Evolutionary conservation across 2,888 invertebrate species (phyloP).

Genomic region (Creontiades dilutus): DNA sequence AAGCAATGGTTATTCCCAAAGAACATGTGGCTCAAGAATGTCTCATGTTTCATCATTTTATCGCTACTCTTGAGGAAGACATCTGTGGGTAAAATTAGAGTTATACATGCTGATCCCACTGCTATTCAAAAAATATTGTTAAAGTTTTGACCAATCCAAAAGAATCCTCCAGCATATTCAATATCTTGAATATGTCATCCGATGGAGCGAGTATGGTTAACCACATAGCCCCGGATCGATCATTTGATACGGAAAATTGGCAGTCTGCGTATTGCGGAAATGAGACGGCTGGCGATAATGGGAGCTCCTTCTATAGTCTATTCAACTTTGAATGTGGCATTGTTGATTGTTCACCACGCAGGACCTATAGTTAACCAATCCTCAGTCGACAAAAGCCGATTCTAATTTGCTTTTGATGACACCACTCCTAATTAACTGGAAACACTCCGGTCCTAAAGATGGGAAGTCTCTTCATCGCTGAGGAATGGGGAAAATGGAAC

Average conservation of each 20-base stretch:
- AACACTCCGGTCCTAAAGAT: background rate
- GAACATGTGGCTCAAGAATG: no score
- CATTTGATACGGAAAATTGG: background rate
- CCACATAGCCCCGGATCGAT: background rate
- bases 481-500: slow-evolving; percentile 23
- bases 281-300: background rate
- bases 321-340: slow-evolving; percentile 17
- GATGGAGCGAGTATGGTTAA: no score
- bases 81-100: no score
- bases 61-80: no score
- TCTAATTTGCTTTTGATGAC: slow-evolving; percentile 39
- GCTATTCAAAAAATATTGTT: no score
- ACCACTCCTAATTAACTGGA: slow-evolving; percentile 23
- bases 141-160: no score
- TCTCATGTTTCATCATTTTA: no score
- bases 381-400: slow-evolving; percentile 34
- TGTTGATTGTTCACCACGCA: slow-evolving; percentile 15
- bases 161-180: no score
- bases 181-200: no score
- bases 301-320: background rate
- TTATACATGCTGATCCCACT: no score
- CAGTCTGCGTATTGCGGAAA: background rate
- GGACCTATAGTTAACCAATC: slow-evolving; percentile 15
- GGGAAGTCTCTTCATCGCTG: slow-evolving; percentile 30
- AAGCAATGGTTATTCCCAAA: no score